Percentiles rank a stretch among this genome's conserved stretches.
These are phyloP conservation scores for Pachliopta kotzebuea DNA, from an alignment of 2,888 invertebrate species.

Conservation along the genomic window DNA sequence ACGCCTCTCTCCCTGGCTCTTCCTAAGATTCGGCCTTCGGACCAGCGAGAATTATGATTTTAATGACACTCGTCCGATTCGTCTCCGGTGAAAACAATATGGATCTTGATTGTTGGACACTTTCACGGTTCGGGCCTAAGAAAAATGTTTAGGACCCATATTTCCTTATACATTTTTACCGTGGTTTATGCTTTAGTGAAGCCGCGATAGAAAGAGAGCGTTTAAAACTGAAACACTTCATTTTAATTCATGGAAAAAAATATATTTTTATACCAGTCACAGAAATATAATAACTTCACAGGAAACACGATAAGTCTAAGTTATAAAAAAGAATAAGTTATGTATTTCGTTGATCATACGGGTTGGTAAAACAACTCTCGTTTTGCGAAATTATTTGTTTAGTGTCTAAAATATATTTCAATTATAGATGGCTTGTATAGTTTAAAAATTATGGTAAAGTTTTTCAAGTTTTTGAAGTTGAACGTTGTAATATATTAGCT, in stretches of 20 bases:
- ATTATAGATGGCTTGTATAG: neutral
- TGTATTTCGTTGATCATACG: neutral
- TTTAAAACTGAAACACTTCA: neutral
- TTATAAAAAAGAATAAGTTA: neutral
- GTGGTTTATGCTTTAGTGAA: neutral
- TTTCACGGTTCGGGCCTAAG: constrained; percentile 50
- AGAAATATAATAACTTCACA: neutral
- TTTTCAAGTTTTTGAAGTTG: neutral
- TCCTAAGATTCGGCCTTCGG: constrained; percentile 79
- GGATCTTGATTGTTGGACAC: constrained; percentile 57
- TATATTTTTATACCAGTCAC: neutral
- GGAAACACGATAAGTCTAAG: no score
- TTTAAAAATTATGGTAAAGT: neutral
- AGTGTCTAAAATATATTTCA: neutral
- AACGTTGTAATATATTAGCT: neutral
- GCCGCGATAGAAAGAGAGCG: neutral
- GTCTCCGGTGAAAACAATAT: constrained; percentile 76
- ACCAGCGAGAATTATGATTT: constrained; percentile 77
- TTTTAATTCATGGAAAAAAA: neutral
- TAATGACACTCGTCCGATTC: constrained; percentile 75
- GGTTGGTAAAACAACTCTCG: neutral
- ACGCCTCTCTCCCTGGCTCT: constrained; percentile 77
- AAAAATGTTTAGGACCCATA: constrained; percentile 16
- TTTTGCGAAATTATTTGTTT: neutral
- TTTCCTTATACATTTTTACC: neutral